Evolutionary conservation across 1,140 invertebrate species (phyloP).

Genomic region (Apis cerana): DNA sequence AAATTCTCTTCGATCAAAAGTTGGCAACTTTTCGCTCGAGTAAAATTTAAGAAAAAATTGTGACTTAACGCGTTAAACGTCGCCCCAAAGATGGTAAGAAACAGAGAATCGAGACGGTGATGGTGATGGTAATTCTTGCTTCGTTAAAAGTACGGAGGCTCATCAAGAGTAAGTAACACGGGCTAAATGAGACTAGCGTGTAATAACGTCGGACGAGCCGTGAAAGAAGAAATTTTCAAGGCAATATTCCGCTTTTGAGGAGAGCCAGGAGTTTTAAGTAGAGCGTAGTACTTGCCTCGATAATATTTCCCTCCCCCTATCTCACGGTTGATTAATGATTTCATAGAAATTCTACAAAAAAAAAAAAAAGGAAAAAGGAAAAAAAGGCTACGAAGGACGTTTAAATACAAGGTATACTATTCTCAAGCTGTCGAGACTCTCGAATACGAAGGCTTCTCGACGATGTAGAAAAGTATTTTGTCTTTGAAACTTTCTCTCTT

Average conservation of each 20-base stretch:
- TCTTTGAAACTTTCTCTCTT: conserved; percentile 4
- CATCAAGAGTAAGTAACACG: background rate
- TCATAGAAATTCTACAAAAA: background rate
- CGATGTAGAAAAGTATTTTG: background rate
- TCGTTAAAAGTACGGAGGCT: conserved; percentile 5
- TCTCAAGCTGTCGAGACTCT: background rate
- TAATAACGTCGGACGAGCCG: conserved; percentile 26
- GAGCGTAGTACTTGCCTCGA: background rate
- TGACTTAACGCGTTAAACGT: too few relatives aligned
- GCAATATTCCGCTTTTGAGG: background rate
- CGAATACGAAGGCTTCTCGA: background rate
- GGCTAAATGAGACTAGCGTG: conserved; percentile 12
- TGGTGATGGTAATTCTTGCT: conserved; percentile 8
- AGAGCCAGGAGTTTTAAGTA: background rate
- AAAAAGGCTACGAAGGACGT: too few relatives aligned
- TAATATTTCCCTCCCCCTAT: conserved; percentile 6
- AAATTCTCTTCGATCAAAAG: too few relatives aligned
- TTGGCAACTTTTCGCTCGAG: too few relatives aligned
- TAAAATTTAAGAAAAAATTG: too few relatives aligned
- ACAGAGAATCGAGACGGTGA: background rate
- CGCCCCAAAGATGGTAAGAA: too few relatives aligned
- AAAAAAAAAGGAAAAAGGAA: background rate
- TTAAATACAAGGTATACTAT: too few relatives aligned
- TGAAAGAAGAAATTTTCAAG: conserved; percentile 30
- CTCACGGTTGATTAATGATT: background rate